Evolutionary conservation across 2,888 invertebrate genomes (phyloP), one percentile per base, ranked within the genome.

Genomic region (Lasioglossum vierecki): DNA sequence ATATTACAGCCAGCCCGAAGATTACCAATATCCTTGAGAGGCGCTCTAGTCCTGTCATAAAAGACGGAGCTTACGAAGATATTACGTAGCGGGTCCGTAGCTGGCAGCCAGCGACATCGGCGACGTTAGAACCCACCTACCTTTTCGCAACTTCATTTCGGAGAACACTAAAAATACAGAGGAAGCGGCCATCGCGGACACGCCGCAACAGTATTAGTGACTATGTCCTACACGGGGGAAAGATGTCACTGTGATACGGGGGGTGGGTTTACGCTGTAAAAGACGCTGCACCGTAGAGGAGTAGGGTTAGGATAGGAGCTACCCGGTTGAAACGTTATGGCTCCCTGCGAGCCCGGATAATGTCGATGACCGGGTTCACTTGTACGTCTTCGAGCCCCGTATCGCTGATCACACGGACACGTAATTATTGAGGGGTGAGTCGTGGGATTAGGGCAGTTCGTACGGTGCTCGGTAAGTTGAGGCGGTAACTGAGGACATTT

Each of bases 21-120:
- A 94, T 94, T 94, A 95, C 95, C 94, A 95, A 95, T 95, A 95
- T 95, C 94, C 93, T 94, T 94, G 94, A 94, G 94, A 94, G 94
- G 93, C 93, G 93, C 93, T 93, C 93, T 80, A 93, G 93, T 92
- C 93, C 92, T 93, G 94, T 94, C 94, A 94, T 95, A 95, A 95
- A 95, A 94, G 94, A 93, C 94, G 93, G 93, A 93, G 95, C 94
- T 95, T 94, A 94, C 94, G 91, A 91, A 93, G 94, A 95, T 95
- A 95, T 95, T 94, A 94, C 94, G 91, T 91, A 92, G 89, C 91
- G 86, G 89, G 89, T 89, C 89, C 88, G 46, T 89, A 83, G 72
- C 75, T 74, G 81, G 76, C 79, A 66, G 82, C 80, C 22, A n/a
- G 53, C 53, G 80, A 72, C 85, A 74, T 88, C 87, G 84, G n/a